Conservation (phyloP, 2,797 vertebrate genomes). For the Peromyscus attwateri region DNA sequence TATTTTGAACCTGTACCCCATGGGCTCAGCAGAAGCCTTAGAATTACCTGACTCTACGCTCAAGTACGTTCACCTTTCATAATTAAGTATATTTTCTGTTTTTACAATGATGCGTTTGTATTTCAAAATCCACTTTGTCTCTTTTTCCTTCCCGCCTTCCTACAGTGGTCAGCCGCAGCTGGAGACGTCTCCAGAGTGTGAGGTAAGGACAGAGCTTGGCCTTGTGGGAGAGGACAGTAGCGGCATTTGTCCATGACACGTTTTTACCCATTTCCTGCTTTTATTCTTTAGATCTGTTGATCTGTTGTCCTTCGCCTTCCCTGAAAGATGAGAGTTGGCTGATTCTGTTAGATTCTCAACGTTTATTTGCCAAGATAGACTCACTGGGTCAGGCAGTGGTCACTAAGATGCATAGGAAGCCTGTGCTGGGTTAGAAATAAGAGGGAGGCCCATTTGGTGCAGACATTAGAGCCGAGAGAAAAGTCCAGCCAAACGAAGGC, state of each 20-base stretch:
- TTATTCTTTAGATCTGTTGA: neutral
- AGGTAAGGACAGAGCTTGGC: constrained; percentile 86
- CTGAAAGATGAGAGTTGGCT: constrained; percentile 3
- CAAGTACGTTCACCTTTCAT: constrained; percentile 88
- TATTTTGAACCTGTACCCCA: constrained; percentile 90
- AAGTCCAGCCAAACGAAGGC: neutral
- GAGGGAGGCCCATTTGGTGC: neutral
- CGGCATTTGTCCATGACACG: neutral
- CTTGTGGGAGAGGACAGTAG: neutral
- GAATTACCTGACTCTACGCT: constrained; percentile 85
- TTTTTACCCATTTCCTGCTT: neutral
- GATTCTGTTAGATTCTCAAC: neutral
- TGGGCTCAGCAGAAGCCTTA: constrained; percentile 88
- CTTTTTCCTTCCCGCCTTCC: neutral
- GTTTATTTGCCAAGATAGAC: neutral
- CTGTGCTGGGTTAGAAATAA: neutral
- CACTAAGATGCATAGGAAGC: neutral
- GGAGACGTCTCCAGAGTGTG: constrained; percentile 88
- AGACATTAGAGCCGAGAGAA: neutral
- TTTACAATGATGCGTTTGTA: constrained; percentile 43
- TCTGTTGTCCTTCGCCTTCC: neutral
- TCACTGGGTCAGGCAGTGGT: neutral
- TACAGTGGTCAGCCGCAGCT: constrained; percentile 91
- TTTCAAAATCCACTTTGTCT: constrained; percentile 59
- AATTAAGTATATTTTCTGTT: constrained; percentile 48